Base-by-base conservation (phyloP, 2,797 vertebrate species). In the Falco naumanni region DNA sequence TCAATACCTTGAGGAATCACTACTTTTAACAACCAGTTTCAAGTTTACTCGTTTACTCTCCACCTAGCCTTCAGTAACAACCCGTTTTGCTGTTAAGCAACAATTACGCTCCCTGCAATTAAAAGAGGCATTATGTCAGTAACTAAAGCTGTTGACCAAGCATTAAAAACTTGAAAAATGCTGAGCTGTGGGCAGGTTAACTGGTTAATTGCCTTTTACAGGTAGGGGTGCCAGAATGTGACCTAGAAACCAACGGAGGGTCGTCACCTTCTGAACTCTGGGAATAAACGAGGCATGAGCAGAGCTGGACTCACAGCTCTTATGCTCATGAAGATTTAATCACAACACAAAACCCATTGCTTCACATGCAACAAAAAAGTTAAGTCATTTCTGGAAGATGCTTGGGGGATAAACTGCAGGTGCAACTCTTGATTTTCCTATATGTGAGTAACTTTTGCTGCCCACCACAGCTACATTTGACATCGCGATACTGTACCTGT, bases 181-280 rank as follows among this genome's bases (percentile, higher is more conserved):
- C 68, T 85, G 76, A 86, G 72, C 84, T 92, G 63, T 92, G 63
- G 83, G 74, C 63, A 94, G 56, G 88, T 90, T 79, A 84, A 66
- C 84, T 83, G 56, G 68, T 93, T 93, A 84, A 93, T 19, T 95
- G 54, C 70, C 41, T 64, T 83, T 74, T 89, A 75, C 13, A 71
- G 43, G 50, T 14, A 71, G 47, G 50, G 65, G 60, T 70, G 72
- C 54, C 69, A 95, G 76, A 91, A 89, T 1, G 10, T 79, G 79
- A 77, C 84, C 94, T 63, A 89, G 71, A 91, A 96, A 93, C 17
- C 59, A 77, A 33, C 0, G 5, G 61, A 72, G 64, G 56, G 81
- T 68, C 3, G 0, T n/a, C 75, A 68, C 45, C 59, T 47, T 45
- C 51, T 11, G 22, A 60, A 13, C 6, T 3, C 43, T 6, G 15